Conservation (phyloP, 1,140 invertebrate genomes). For the Halictus rubicundus region DNA sequence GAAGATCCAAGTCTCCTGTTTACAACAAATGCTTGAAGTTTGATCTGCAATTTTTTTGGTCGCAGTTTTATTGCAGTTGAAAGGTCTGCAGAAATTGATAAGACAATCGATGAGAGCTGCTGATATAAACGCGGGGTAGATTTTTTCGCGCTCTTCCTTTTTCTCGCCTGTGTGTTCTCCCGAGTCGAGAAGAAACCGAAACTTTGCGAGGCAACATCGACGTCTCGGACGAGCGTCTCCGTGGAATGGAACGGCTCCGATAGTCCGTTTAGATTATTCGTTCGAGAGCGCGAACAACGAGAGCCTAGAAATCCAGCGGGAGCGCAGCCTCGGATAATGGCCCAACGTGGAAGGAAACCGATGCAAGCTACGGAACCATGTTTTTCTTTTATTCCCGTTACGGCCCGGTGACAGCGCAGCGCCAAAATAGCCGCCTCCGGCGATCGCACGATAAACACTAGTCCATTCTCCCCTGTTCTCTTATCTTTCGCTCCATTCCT, state of each 20-base stretch:
- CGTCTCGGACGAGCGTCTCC: not conserved
- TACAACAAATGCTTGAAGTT: no score
- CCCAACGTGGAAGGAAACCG: constrained; percentile 13
- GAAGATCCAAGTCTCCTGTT: no score
- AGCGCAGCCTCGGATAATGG: constrained; percentile 54
- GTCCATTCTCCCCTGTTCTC: constrained; percentile 39
- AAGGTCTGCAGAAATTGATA: no score
- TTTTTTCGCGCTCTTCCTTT: no score
- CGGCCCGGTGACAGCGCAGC: constrained; percentile 56
- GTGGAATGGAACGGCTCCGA: constrained; percentile 21
- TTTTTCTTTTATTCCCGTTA: constrained; percentile 64
- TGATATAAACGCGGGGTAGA: no score
- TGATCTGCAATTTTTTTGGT: no score
- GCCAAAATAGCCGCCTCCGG: constrained; percentile 66
- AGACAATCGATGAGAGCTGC: no score
- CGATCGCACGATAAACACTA: constrained; percentile 66
- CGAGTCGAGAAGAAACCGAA: no score
- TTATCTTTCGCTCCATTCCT: constrained; percentile 19
- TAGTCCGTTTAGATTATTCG: constrained; percentile 41
- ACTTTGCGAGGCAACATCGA: not conserved
- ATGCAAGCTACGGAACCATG: constrained; percentile 51
- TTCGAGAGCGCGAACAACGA: constrained; percentile 16
- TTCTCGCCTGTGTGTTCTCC: no score
- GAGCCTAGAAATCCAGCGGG: constrained; percentile 37
- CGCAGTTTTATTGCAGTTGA: no score